Evolutionary conservation across 2,797 vertebrate genomes (phyloP), one percentile per base, ranked within the genome.

Genomic region (Dendrocincla fuliginosa): DNA sequence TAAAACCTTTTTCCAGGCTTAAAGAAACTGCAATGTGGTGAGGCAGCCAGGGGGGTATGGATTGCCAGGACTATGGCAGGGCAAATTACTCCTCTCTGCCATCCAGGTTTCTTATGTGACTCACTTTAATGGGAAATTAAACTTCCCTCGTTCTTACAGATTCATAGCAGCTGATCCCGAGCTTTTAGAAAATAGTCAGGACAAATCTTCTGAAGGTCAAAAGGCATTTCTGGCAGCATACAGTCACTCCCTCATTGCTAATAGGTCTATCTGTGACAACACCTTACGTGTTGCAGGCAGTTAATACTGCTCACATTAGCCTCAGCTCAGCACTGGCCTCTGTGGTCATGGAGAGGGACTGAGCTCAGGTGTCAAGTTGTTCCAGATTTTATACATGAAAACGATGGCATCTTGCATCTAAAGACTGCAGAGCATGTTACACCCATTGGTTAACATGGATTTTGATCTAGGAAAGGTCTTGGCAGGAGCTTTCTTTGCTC

Each of bases 181-280:
- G 60, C 37, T 77, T 85, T 87, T 91, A 50, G 24, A 52, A 70
- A 94, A 77, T 13, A 87, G 39, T 22, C 67, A 69, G 53, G 87
- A 56, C 89, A 85, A 87, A 71, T 50, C 56, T 87, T 74, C 32
- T 3, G 3, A 80, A 96, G 73, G 93, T 91, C 94, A 93, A 67
- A 87, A 94, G 84, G 47, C 79, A 83, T 89, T 96, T 89, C 89
- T 95, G 87, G 79, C 82, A 85, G 53, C 60, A 23, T 23, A 44
- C 18, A 60, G 68, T 71, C 60, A 59, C 82, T 93, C 68, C 52
- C 30, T 94, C 9, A 1, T 93, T 89, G 68, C 46, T 95, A 91
- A 95, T 39, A 50, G 47, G 53, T 83, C 60, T 77, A 3, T 49
- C 53, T 87, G 84, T 83, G 49, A 69, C 70, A 82, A 52, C 46